Base-by-base conservation (phyloP, 2,113 vertebrate species). In the Lanius ludovicianus region DNA sequence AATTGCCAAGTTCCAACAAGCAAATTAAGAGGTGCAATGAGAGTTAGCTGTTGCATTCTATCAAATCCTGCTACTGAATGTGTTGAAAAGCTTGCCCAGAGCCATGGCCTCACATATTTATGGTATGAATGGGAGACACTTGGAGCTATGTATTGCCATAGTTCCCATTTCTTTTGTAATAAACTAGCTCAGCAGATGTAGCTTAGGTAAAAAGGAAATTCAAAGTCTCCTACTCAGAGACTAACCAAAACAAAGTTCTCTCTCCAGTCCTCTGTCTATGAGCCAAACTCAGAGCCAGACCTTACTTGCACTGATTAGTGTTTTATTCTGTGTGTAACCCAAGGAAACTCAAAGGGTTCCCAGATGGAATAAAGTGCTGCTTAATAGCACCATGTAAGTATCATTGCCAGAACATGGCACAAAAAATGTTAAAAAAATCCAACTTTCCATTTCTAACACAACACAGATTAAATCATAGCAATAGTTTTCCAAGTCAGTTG, bases 121-220 rank as follows among this genome's bases (percentile, higher is more conserved):
- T 86, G 84, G 93, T 94, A 96, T 93, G 84, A 97, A 93, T 95
- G 92, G 88, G 83, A 87, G 77, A 85, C 68, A 82, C 65, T 95
- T 63, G 44, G 95, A 97, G 87, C 83, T 93, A 94, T 92, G 94
- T 94, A 97, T 96, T 84, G 93, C 95, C 71, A 84, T 96, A 94
- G 68, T 95, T 95, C 82, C 64, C 92, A 69, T 96, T 95, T 94
- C 89, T 96, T 97, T 96, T 95, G 86, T 95, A 90, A 96, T 94
- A 97, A 94, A 78, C 93, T 92, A 95, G 90, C 93, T 96, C 96
- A 97, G 87, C 90, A 98, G 92, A 95, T 95, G 93, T 89, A 97
- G 94, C 81, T 77, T 95, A 81, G 83, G 93, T 95, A 78, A 95
- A 96, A 88, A 93, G 59, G 50, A 95, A 94, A 96, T 96, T 97